Percentiles rank a stretch among this genome's conserved stretches.
These are phyloP conservation scores for Melozone crissalis DNA, from an alignment of 2,113 vertebrate genomes.

Conservation along the genomic window DNA sequence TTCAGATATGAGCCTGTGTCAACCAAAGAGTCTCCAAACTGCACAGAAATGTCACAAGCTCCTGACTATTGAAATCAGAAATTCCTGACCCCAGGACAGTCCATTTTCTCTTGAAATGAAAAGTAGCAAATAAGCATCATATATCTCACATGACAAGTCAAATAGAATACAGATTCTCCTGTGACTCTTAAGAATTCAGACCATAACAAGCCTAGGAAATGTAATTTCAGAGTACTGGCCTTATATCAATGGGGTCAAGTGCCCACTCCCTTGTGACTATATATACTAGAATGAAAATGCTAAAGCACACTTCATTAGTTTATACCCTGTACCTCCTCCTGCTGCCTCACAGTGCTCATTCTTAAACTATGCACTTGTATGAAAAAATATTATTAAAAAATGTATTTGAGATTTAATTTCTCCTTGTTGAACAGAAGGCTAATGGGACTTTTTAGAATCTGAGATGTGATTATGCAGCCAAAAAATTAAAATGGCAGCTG, in stretches of 20 bases:
- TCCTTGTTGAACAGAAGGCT: not conserved
- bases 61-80: not conserved
- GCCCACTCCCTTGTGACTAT: not conserved
- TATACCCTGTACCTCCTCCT: not conserved
- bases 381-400: not conserved
- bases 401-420: not conserved
- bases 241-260: slow-evolving; percentile 1
- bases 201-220: not conserved
- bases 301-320: not conserved
- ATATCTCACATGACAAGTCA: not conserved
- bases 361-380: not conserved
- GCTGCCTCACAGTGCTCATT: not conserved
- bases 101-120: not conserved
- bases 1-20: not conserved
- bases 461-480: not conserved
- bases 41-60: not conserved
- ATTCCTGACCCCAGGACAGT: not conserved
- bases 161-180: not conserved
- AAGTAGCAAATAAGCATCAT: not conserved
- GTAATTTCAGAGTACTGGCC: not conserved
- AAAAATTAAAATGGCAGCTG: not conserved
- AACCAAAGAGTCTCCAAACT: not conserved
- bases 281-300: not conserved
- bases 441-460: not conserved
- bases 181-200: not conserved